Evolutionary conservation across 2,888 invertebrate genomes (phyloP).

Genomic region (Endomychus coccineus): DNA sequence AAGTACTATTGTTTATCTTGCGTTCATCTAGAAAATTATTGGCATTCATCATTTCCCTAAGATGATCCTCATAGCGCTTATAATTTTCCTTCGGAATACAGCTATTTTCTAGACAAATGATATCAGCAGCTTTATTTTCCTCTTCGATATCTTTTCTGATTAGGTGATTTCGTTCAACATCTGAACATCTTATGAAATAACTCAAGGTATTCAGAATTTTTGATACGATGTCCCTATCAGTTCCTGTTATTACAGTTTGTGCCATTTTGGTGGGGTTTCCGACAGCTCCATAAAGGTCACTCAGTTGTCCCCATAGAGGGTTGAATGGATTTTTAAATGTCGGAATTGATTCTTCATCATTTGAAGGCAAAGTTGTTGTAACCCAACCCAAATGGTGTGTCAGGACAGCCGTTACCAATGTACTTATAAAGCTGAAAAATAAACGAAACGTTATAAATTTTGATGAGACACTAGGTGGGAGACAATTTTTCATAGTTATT

Average conservation of each 20-base stretch:
- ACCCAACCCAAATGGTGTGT: constrained; percentile 92
- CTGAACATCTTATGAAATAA: constrained; percentile 78
- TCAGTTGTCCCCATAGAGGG: constrained; percentile 83
- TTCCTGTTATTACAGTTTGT: constrained; percentile 71
- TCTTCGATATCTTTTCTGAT: constrained; percentile 20
- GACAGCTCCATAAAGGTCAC: constrained; percentile 78
- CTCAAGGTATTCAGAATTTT: constrained; percentile 71
- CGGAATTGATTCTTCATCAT: constrained; percentile 44
- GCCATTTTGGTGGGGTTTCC: constrained; percentile 71
- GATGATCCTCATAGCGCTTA: constrained; percentile 36
- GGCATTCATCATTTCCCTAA: constrained; percentile 28
- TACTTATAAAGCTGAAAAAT: constrained; percentile 78
- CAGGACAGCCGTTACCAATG: constrained; percentile 77
- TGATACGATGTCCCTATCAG: constrained; percentile 59
- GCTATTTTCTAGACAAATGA: constrained; percentile 31
- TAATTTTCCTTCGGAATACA: constrained; percentile 37
- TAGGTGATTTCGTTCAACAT: constrained; percentile 48
- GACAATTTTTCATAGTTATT: no score
- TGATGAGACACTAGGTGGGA: no score
- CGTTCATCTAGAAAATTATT: constrained; percentile 19
- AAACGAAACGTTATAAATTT: no score
- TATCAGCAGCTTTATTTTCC: constrained; percentile 38
- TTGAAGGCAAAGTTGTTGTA: constrained; percentile 54
- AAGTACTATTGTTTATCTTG: constrained; percentile 25
- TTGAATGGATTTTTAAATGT: constrained; percentile 69